These are phyloP conservation scores for Formica selysi DNA, from an alignment of 1,140 invertebrate species.

Conservation along the genomic window DNA sequence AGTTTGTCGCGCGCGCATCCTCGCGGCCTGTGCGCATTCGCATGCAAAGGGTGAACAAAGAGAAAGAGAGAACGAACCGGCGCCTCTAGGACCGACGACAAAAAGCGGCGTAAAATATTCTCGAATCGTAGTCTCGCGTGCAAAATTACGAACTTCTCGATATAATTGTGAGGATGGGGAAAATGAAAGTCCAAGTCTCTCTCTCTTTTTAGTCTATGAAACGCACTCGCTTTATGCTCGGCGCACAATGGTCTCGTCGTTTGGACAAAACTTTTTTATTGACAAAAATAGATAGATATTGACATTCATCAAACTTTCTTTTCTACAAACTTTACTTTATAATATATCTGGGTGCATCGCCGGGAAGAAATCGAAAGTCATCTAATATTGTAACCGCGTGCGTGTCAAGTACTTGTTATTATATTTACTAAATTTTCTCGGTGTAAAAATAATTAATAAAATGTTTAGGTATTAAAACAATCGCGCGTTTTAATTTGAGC, in stretches of 20 bases:
- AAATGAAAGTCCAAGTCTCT: background rate
- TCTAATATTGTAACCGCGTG: background rate
- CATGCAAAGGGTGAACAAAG: constrained; percentile 61
- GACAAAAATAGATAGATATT: constrained; percentile 1
- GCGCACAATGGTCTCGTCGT: background rate
- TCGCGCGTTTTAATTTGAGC: no score
- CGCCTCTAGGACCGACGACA: background rate
- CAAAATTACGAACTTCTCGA: constrained; percentile 53
- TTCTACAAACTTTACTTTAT: constrained; percentile 4
- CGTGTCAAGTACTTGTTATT: no score
- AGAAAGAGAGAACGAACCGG: background rate
- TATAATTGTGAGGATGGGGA: constrained; percentile 21
- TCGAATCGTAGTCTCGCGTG: background rate
- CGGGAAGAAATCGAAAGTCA: background rate
- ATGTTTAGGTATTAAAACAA: no score
- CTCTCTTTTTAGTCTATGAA: background rate
- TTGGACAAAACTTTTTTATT: background rate
- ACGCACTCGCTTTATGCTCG: constrained; percentile 1
- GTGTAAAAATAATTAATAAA: no score
- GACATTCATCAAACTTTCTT: constrained; percentile 8
- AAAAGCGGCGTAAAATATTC: constrained; percentile 23
- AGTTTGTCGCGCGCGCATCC: constrained; percentile 60
- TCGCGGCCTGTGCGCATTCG: constrained; percentile 32
- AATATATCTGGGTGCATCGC: background rate
- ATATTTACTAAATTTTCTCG: no score